Evolutionary conservation across 2,113 vertebrate species (phyloP).

Genomic region (Callospermophilus lateralis): DNA sequence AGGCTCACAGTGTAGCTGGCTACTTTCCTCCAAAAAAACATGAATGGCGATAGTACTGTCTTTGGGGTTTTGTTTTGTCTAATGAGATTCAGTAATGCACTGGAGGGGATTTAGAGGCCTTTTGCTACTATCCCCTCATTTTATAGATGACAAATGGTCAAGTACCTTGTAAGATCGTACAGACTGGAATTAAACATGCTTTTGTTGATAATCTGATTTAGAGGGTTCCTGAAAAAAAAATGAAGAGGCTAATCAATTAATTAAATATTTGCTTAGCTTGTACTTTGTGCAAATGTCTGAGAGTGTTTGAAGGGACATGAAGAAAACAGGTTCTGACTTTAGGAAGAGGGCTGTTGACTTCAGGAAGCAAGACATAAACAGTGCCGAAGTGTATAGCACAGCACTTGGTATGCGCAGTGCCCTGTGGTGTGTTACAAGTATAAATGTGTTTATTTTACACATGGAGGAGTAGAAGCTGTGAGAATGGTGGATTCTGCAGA

Average conservation of each 20-base stretch:
- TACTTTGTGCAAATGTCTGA: neutral
- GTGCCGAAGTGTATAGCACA: neutral
- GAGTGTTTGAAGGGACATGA: neutral
- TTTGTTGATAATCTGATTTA: neutral
- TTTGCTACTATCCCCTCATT: neutral
- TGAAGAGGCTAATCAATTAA: neutral
- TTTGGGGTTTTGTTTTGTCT: slow-evolving; percentile 35
- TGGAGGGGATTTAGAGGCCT: neutral
- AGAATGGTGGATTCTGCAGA: neutral
- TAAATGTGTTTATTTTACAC: neutral
- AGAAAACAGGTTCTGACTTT: neutral
- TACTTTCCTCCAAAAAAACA: neutral
- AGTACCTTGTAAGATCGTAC: neutral
- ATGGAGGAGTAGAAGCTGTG: neutral
- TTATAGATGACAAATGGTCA: neutral
- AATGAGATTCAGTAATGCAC: neutral
- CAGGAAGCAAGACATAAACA: neutral
- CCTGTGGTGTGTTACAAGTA: neutral
- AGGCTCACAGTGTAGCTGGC: neutral
- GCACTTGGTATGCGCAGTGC: neutral
- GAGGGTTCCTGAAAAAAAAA: neutral
- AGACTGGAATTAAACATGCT: neutral
- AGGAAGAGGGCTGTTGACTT: neutral
- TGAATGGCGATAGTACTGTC: neutral
- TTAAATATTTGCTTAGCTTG: neutral